Conservation (phyloP, 2,797 vertebrate genomes). For the Scolopax bukidnonensis region DNA sequence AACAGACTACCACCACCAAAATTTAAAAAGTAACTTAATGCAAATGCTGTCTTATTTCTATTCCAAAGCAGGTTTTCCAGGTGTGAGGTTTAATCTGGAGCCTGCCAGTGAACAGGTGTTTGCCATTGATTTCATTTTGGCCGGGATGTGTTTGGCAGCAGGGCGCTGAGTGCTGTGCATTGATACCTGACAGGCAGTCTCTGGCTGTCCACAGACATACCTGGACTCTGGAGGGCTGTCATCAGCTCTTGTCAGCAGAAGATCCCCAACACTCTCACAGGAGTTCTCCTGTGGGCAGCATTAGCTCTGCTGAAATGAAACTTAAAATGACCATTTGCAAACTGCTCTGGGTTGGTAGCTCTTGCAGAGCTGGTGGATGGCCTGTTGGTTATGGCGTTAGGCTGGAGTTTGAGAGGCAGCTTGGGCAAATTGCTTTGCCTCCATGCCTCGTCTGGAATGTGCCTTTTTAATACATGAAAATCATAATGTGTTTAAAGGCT, state of each 20-base stretch:
- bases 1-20: background rate
- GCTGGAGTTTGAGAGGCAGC: background rate
- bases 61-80: background rate
- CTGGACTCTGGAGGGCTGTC: background rate
- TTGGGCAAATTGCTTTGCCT: background rate
- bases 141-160: background rate
- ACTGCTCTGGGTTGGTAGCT: background rate
- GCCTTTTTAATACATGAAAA: background rate
- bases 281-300: background rate
- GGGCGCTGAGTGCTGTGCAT: rapidly evolving
- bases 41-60: background rate
- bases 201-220: rapidly evolving
- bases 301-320: background rate
- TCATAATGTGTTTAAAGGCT: background rate
- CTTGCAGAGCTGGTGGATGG: background rate
- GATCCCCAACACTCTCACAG: rapidly evolving
- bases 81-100: background rate
- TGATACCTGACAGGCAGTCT: background rate
- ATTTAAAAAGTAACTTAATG: background rate
- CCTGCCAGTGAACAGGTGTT: background rate
- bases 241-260: background rate
- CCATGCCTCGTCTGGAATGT: background rate
- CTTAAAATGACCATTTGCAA: background rate
- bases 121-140: background rate
- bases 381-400: background rate